Conservation (phyloP, 2,113 vertebrate species). For the Lates calcarifer region DNA sequence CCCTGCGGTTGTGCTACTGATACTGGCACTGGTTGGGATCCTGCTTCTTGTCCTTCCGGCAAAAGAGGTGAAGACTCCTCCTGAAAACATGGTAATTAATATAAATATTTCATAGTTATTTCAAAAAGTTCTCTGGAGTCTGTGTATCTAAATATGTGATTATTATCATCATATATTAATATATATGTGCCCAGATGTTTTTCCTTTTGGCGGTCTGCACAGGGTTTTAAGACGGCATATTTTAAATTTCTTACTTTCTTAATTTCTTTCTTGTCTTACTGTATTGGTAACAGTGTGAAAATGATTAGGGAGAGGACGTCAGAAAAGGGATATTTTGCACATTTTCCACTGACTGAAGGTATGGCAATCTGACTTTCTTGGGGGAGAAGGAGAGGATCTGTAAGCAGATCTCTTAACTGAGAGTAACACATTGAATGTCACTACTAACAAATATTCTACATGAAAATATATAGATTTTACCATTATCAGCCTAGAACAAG, state of each 20-base stretch:
- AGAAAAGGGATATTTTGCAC: too few relatives aligned
- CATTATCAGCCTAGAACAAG: too few relatives aligned
- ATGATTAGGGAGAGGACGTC: too few relatives aligned
- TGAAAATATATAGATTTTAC: background rate
- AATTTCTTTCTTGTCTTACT: too few relatives aligned
- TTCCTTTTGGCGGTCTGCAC: too few relatives aligned
- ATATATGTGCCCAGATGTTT: too few relatives aligned
- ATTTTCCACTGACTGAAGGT: background rate
- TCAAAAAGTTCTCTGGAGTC: too few relatives aligned
- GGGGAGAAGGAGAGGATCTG: too few relatives aligned
- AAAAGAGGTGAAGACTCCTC: conserved; percentile 75
- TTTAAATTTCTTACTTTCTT: too few relatives aligned
- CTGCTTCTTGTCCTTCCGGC: conserved; percentile 85
- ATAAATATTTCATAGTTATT: background rate
- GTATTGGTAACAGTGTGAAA: too few relatives aligned
- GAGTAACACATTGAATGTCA: background rate
- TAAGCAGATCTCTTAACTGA: background rate
- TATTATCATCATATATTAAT: too few relatives aligned
- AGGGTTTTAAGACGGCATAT: too few relatives aligned
- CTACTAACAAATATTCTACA: background rate
- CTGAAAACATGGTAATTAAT: conserved; percentile 86
- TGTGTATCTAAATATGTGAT: background rate
- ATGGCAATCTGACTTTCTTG: background rate
- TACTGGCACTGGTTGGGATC: conserved; percentile 84
- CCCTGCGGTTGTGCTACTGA: conserved; percentile 73